Base-by-base conservation (phyloP, 2,888 invertebrate genomes). In the Eumacrocentrus americanus region DNA sequence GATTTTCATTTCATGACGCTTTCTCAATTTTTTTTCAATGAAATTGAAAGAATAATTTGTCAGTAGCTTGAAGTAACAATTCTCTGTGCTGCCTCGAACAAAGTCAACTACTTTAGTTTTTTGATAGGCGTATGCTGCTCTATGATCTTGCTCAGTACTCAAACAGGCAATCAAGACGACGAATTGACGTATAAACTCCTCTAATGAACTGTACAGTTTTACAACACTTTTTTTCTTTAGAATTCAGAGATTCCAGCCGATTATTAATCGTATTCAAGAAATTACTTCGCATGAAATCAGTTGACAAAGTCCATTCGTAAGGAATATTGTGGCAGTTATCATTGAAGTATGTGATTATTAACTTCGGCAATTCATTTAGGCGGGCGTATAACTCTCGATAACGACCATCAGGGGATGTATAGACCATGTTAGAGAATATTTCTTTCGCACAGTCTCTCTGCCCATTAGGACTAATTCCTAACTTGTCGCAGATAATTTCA, bases 401-500 rank as follows among this genome's bases (percentile, higher is more conserved):
- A 5, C 25, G 37, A 0, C 38, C n/a, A 18, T 55, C 59, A 1
- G 29, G 9, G 2, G 11, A 2, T 7, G 60, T 46, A 14, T 62
- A 58, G 0, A 59, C 20, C 62, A 64, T 62, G 7, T 29, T 4
- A 6, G 29, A 6, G 9, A 63, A 51, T 0, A 65, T 54, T 11
- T 58, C 53, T 29, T 58, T 52, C 1, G 65, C 62, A 5, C n/a
- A 1, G 14, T 58, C 42, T 44, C 62, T 22, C 23, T 63, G 58
- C 2, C 47, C 50, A 2, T 55, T 23, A 2, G 62, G 37, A 2
- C 60, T 63, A 35, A 66, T 67, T 9, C 34, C 50, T 7, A 66
- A 37, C 44, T 65, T 65, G 0, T 63, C 61, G 44, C 58, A 51
- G 4, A 62, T 42, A 25, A 66, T 66, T 58, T 67, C 66, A 14